Evolutionary conservation across 1,140 invertebrate species (phyloP).

Genomic region (Sipha flava): DNA sequence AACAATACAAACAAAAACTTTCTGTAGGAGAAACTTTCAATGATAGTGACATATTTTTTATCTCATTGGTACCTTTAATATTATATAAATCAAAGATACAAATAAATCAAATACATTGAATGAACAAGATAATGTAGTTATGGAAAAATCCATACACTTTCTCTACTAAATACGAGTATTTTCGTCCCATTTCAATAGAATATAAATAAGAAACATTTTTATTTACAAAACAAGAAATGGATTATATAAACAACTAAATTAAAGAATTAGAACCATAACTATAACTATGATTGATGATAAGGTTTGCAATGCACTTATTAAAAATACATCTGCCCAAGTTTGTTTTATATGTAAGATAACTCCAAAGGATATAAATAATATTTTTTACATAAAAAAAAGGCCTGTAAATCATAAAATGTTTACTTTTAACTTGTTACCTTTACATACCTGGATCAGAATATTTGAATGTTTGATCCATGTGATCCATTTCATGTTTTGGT

Average conservation of each 20-base stretch:
- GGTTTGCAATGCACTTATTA: neutral
- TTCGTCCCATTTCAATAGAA: slow-evolving; percentile 8
- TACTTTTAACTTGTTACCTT: slow-evolving; percentile 7
- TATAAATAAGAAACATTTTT: neutral
- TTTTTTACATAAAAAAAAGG: neutral
- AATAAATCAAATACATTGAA: neutral
- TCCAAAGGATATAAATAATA: slow-evolving; percentile 31
- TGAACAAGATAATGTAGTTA: neutral
- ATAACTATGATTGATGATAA: neutral
- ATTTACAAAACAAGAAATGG: neutral
- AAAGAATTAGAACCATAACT: neutral
- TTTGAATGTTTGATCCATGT: slow-evolving; percentile 28
- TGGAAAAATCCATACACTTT: slow-evolving; percentile 30
- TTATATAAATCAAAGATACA: neutral
- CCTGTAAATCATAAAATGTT: neutral
- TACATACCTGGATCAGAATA: slow-evolving; percentile 32
- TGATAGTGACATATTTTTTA: slow-evolving; percentile 21
- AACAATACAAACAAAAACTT: slow-evolving; percentile 33
- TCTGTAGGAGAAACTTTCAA: neutral
- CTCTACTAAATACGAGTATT: slow-evolving; percentile 25
- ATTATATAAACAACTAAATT: neutral
- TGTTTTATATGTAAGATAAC: slow-evolving; percentile 25
- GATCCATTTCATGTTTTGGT: too few relatives aligned
- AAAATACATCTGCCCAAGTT: neutral
- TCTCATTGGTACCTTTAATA: slow-evolving; percentile 24